Conservation (phyloP, 2,113 vertebrate species). For the Lophotis ruficrista region DNA sequence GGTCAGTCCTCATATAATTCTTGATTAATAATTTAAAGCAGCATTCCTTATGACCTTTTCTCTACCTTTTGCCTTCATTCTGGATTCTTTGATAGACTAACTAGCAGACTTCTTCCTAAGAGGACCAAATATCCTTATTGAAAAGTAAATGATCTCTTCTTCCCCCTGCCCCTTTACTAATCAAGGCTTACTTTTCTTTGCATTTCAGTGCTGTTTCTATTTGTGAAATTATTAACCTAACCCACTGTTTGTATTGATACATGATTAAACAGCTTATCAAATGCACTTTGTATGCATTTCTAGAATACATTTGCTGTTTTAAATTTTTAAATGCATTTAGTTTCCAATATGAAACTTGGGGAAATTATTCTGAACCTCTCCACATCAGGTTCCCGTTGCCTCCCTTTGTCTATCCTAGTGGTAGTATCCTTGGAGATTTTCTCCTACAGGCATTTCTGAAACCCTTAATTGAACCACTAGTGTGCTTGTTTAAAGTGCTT, state of each 20-base stretch:
- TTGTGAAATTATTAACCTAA: neutral
- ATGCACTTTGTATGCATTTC: neutral
- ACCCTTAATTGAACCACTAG: constrained; percentile 28
- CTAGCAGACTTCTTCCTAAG: neutral
- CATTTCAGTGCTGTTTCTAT: neutral
- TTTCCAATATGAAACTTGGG: neutral
- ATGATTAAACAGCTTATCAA: neutral
- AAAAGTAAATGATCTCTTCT: neutral
- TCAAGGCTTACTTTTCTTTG: neutral
- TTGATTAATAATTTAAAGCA: neutral
- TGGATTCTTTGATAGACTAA: neutral
- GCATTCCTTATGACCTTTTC: neutral
- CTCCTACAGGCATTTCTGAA: constrained; percentile 8
- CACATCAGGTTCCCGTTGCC: neutral
- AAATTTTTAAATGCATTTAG: constrained; percentile 12
- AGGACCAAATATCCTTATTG: neutral
- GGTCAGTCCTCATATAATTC: neutral
- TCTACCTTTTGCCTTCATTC: neutral
- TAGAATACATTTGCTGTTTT: neutral
- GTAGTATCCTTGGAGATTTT: constrained; percentile 25
- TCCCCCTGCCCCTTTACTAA: neutral
- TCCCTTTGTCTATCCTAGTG: neutral
- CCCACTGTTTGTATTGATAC: neutral
- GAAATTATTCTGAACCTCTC: constrained; percentile 3
- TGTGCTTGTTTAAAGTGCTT: constrained; percentile 38